These are phyloP conservation scores for Eulemur albifrons DNA, from an alignment of 2,797 vertebrate genomes.

Conservation along the genomic window DNA sequence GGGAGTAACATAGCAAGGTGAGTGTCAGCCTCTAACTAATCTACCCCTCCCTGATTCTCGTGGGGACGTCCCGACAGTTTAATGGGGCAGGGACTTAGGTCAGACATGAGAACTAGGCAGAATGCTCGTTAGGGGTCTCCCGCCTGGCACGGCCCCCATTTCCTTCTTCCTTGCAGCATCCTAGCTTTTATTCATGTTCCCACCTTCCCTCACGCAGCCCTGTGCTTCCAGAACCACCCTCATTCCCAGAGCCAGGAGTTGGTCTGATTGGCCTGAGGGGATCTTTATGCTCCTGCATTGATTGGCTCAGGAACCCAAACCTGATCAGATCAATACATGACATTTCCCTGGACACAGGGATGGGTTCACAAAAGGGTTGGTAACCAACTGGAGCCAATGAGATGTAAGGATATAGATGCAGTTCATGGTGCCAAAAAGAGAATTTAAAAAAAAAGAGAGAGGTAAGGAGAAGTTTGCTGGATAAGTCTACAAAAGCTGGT, in stretches of 20 bases:
- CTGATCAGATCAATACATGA: background rate
- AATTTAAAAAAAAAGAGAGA: background rate
- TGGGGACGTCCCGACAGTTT: background rate
- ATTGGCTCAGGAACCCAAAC: background rate
- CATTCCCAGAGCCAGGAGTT: background rate
- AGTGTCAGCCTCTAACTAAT: background rate
- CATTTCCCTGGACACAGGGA: background rate
- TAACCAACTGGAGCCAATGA: background rate
- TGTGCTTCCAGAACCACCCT: background rate
- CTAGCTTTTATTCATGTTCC: background rate
- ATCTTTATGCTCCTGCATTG: background rate
- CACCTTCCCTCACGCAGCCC: background rate
- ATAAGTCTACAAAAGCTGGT: background rate
- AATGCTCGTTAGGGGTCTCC: background rate
- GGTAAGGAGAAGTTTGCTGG: background rate
- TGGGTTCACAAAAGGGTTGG: background rate
- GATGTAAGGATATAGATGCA: background rate
- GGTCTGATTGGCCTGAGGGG: background rate
- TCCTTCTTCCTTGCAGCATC: background rate
- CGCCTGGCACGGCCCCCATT: background rate
- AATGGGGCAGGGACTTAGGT: background rate
- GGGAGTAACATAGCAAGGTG: background rate
- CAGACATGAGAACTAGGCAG: background rate
- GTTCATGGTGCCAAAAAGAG: too few species aligned
- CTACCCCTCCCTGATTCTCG: background rate